Evolutionary conservation across 2,113 vertebrate genomes (phyloP).

Genomic region (Pituophis catenifer): DNA sequence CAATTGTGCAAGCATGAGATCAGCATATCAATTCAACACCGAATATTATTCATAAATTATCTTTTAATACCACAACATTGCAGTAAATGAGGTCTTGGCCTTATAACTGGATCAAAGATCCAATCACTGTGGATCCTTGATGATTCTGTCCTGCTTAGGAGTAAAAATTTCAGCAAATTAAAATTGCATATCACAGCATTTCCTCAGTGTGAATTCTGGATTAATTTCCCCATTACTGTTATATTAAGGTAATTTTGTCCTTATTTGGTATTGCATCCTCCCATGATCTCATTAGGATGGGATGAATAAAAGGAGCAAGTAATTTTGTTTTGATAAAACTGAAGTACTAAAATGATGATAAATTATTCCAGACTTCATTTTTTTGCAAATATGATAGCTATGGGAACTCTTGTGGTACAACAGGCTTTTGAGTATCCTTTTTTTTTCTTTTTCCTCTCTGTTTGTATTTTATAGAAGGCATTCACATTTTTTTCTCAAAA

Average conservation of each 20-base stretch:
- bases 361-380: conserved; percentile 35
- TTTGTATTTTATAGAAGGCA: neutral
- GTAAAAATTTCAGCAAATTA: neutral
- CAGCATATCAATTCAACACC: neutral
- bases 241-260: neutral
- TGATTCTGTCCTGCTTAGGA: neutral
- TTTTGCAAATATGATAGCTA: conserved; percentile 35
- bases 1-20: neutral
- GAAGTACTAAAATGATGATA: neutral
- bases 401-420: conserved; percentile 21
- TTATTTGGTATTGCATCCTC: neutral
- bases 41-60: neutral
- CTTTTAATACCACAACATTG: neutral
- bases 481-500: neutral
- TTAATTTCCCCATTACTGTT: neutral
- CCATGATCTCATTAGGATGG: neutral
- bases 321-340: neutral
- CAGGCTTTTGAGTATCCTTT: neutral
- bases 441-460: neutral
- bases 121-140: neutral
- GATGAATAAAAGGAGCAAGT: neutral
- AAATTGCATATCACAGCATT: neutral
- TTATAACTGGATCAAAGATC: neutral
- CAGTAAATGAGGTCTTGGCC: neutral
- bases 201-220: neutral